These are phyloP conservation scores for Xanthorhoe spadicearia DNA, from an alignment of 2,888 invertebrate genomes.

Conservation along the genomic window DNA sequence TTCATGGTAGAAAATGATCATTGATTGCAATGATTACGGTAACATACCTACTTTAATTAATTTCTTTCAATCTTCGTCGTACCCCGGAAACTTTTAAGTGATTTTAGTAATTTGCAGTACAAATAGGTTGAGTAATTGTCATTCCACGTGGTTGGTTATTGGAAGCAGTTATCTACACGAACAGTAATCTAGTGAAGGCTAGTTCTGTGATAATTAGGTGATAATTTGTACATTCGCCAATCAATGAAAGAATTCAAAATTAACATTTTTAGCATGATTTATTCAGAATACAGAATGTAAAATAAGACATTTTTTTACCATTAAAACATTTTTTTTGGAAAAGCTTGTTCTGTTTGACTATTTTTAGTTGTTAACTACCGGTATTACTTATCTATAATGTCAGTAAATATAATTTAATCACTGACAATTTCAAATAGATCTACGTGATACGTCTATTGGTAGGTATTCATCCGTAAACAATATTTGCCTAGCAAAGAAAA, in stretches of 20 bases:
- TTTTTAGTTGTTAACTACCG: no score
- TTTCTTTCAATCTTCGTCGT: conserved; percentile 24
- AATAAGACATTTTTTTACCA: background rate
- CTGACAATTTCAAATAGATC: no score
- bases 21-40: conserved; percentile 25
- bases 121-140: conserved; percentile 23
- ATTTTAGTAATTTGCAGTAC: conserved; percentile 22
- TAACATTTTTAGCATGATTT: background rate
- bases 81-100: conserved; percentile 28
- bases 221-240: background rate
- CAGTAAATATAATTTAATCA: no score
- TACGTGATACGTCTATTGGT: no score
- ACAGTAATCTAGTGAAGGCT: background rate
- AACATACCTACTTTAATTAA: conserved; percentile 18
- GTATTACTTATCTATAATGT: no score
- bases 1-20: conserved; percentile 24
- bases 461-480: no score
- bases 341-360: no score
- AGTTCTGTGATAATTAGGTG: background rate
- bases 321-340: no score
- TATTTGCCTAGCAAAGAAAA: no score
- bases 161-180: conserved; percentile 8
- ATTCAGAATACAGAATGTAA: background rate
- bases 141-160: conserved; percentile 5
- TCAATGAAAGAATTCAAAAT: background rate